phyloP scores from a whole-genome alignment of 2,797 vertebrate species.

The Ambastaia sidthimunki region DNA sequence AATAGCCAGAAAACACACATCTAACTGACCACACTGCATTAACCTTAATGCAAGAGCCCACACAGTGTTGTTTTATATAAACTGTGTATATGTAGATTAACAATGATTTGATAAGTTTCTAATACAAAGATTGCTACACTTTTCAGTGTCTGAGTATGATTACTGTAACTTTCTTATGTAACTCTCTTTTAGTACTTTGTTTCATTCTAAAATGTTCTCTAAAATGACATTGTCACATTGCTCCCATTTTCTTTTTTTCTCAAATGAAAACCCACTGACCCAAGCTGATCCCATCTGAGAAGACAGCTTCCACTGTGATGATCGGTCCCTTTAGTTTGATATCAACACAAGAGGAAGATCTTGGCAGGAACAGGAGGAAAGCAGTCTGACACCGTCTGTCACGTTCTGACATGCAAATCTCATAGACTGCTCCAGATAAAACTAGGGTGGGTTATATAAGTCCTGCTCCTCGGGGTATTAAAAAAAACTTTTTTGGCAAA shows the following conservation, averaged over 20 bases:
- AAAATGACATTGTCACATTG: neutral
- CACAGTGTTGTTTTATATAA: neutral
- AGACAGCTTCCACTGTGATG: constrained; percentile 15
- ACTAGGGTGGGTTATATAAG: constrained; percentile 39
- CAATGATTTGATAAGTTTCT: neutral
- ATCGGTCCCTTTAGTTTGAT: constrained; percentile 28
- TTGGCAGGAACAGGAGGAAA: neutral
- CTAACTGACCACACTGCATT: constrained; percentile 2
- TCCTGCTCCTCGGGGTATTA: constrained; percentile 24
- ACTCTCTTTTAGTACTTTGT: neutral
- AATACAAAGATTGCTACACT: neutral
- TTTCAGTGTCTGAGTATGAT: neutral
- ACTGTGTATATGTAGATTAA: neutral
- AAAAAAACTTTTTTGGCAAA: constrained; percentile 35
- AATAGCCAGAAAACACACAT: constrained; percentile 8
- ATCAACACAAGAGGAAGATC: constrained; percentile 41
- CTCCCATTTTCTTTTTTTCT: neutral
- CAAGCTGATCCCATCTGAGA: constrained; percentile 23
- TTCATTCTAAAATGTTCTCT: too few species aligned
- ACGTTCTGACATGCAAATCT: constrained; percentile 50
- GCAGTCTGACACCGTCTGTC: constrained; percentile 27
- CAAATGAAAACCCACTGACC: neutral
- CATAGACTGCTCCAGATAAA: constrained; percentile 38
- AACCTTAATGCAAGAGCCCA: neutral
- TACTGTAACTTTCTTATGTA: neutral